Evolutionary conservation across 2,113 vertebrate genomes (phyloP), one percentile per base, ranked within the genome.

Genomic region (Alouatta palliata): DNA sequence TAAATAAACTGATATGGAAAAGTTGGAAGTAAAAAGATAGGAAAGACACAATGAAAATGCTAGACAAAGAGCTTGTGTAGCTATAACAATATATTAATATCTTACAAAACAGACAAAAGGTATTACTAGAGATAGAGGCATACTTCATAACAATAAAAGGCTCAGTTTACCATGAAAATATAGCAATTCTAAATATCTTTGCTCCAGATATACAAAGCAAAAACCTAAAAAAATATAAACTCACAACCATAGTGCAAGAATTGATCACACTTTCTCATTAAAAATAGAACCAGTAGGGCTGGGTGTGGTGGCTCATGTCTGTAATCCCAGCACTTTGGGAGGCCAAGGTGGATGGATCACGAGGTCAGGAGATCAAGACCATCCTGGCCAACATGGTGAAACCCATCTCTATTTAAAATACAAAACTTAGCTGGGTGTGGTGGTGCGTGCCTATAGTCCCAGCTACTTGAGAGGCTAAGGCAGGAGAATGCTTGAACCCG

Each of bases 141-240:
- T 3, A 87, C 75, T 83, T 96, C 37, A 16, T 54, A 96, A 76
- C 25, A 90, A 90, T 76, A 58, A 87, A 87, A 95, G 76, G 30
- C 27, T 90, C 76, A 77, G 35, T 80, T 58, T 79, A 94, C 27
- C 17, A 52, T 45, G 66, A 87, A 90, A 77, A 71, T 90, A 40
- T 37, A 85, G 45, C 47, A 73, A 90, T 87, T 90, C 14, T 68
- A 81, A 82, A 30, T 90, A 68, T 52, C 40, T 64, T 32, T 92
- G 8, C 10, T 81, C 56, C 32, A 86, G n/a, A 90, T 79, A 88
- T 5, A 47, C 49, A 86, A 56, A 40, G 30, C 30, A 95, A 88
- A 92, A 92, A 47, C 1, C 9, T 86, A 40, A 92, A 84, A 84
- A 35, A 30, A 81, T 56, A 47, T 1, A 80, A 73, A 87, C 43